Conservation (phyloP, 2,797 vertebrate genomes). For the Apodemus agrarius region DNA sequence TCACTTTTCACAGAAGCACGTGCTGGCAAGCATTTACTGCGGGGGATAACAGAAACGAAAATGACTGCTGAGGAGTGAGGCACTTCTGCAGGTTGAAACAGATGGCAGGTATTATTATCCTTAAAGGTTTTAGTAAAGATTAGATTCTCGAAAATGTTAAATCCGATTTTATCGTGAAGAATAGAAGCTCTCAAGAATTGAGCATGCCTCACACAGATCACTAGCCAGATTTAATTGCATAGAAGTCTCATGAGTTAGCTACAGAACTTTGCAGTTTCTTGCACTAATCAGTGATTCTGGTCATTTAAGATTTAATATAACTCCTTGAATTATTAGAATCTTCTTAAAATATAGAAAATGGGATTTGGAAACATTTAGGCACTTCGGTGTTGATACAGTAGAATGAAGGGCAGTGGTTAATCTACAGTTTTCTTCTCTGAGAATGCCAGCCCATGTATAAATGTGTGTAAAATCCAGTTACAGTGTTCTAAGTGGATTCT, state of each 20-base stretch:
- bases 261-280: neutral
- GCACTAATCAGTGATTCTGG: neutral
- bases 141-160: constrained; percentile 70
- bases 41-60: constrained; percentile 22
- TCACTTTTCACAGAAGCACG: neutral
- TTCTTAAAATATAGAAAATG: neutral
- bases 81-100: constrained; percentile 48
- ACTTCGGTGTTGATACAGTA: neutral
- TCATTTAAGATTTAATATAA: constrained; percentile 41
- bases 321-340: neutral
- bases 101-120: constrained; percentile 66
- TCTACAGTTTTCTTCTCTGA: neutral
- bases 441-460: neutral
- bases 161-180: constrained; percentile 59
- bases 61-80: constrained; percentile 1
- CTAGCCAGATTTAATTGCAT: constrained; percentile 19
- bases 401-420: neutral
- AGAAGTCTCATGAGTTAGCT: constrained; percentile 56
- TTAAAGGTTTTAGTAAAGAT: constrained; percentile 61
- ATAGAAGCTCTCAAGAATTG: constrained; percentile 50
- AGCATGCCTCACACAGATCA: constrained; percentile 54
- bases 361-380: neutral
- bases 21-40: constrained; percentile 38
- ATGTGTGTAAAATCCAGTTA: constrained; percentile 32
- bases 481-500: neutral